These are phyloP conservation scores for Sitodiplosis mosellana DNA, from an alignment of 1,140 invertebrate species.

Conservation along the genomic window DNA sequence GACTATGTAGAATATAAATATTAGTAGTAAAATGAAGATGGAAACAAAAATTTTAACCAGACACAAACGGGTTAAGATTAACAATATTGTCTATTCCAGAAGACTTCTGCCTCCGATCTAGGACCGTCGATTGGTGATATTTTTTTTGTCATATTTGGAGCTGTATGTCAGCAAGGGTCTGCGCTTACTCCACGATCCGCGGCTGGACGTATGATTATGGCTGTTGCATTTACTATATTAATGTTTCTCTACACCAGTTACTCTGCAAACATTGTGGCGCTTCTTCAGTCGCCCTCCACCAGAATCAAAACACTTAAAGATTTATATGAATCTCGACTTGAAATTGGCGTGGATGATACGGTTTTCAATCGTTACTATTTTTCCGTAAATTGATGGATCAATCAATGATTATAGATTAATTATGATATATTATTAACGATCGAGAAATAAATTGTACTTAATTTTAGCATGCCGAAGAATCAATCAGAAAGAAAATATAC, in stretches of 20 bases:
- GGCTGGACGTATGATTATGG: conserved; percentile 29
- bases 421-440: background rate
- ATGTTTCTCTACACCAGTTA: conserved; percentile 31
- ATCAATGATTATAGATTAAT: too few relatives aligned
- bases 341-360: conserved; percentile 36
- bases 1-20: too few relatives aligned
- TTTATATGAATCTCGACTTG: conserved; percentile 35
- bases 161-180: conserved; percentile 33
- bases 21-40: too few relatives aligned
- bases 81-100: too few relatives aligned
- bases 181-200: conserved; percentile 28
- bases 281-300: conserved; percentile 39
- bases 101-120: too few relatives aligned
- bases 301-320: conserved; percentile 36
- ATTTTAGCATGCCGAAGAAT: conserved; percentile 36
- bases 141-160: conserved; percentile 27
- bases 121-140: conserved; percentile 15
- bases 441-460: background rate
- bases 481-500: conserved; percentile 35
- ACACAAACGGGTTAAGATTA: too few relatives aligned
- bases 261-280: conserved; percentile 43
- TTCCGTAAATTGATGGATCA: conserved; percentile 27
- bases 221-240: conserved; percentile 29
- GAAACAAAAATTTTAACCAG: too few relatives aligned
- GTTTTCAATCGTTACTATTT: conserved; percentile 44